Evolutionary conservation across 1,140 invertebrate genomes (phyloP), one percentile per base, ranked within the genome.

Genomic region (Yoshiicerus persimilis): DNA sequence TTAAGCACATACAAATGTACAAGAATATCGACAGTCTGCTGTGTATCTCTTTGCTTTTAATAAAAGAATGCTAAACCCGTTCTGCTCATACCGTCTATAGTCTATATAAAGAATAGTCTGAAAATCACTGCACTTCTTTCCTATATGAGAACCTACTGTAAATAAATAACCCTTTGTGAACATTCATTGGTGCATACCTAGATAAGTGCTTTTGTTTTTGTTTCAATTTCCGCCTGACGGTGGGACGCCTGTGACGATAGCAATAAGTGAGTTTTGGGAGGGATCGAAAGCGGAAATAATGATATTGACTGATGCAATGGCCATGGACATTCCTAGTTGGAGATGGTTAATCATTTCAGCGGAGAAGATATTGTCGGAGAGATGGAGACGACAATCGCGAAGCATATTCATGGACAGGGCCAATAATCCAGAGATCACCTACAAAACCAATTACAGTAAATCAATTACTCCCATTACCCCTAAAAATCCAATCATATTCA

Each of bases 231-330:
- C 16, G 11, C 11, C 62, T 47, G 39, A 41, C 13, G 1, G 11
- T 2, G 41, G 20, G 11, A 10, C 2, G 2, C 62, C 64, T 27
- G 23, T 16, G 64, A 25, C 25, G 27, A 11, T 2, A 10, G 32
- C 30, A 0, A 87, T 4, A 13, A 27, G 1, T 11, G 2, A 3
- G 20, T 20, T 34, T 16, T 85, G 70, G 89, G 90, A 41, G 38
- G 95, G 95, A 92, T 96, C 96, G 91, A 97, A 97, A 30, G 95
- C 95, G 36, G 95, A 95, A 87, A 97, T 96, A 27, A 97, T 92
- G 3, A 97, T 92, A 92, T 97, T 97, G 39, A 96, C 92, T 34
- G 95, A 94, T 4, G 96, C 96, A 38, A 97, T 95, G 87, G 95
- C 91, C 92, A 96, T 96, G 2, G 96, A 95, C 20, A 94, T 93